A percentile compares a stretch with the other conserved stretches of the same genome.
Evolutionary conservation across 2,888 invertebrate genomes (phyloP).

Genomic region (Apotomis turbidana): DNA sequence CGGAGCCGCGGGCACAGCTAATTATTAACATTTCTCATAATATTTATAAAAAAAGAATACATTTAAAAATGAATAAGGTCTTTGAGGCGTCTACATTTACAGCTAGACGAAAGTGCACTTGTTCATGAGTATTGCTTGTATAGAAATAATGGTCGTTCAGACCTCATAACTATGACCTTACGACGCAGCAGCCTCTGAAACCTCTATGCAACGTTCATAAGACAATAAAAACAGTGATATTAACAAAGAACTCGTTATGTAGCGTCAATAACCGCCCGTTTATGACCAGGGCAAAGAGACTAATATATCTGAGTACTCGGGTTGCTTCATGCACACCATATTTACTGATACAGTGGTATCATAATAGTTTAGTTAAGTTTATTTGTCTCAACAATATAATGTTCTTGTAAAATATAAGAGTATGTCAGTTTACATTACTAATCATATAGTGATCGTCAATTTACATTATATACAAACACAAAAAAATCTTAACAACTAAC

Average conservation of each 20-base stretch:
- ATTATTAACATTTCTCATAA: no score
- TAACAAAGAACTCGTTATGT: conserved; percentile 26
- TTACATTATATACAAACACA: no score
- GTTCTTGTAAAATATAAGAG: no score
- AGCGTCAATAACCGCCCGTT: conserved; percentile 26
- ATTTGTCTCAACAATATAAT: no score
- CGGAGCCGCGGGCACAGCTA: no score
- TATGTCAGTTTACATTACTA: no score
- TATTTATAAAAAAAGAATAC: no score
- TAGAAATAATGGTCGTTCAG: background rate
- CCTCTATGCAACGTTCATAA: conserved; percentile 6
- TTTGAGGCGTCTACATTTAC: no score
- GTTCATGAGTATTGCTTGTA: background rate
- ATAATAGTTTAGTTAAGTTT: background rate
- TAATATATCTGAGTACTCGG: conserved; percentile 34
- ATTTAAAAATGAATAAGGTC: no score
- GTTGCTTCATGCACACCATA: conserved; percentile 6
- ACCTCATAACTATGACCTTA: conserved; percentile 1
- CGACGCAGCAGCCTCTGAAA: background rate
- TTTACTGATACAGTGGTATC: conserved; percentile 10
- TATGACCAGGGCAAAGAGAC: conserved; percentile 26
- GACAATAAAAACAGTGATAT: conserved; percentile 21
- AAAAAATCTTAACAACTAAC: no score
- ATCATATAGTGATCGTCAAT: no score
- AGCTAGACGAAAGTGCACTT: no score